Base-by-base conservation (phyloP, 2,113 vertebrate species). In the Drymodes brunneopygia region DNA sequence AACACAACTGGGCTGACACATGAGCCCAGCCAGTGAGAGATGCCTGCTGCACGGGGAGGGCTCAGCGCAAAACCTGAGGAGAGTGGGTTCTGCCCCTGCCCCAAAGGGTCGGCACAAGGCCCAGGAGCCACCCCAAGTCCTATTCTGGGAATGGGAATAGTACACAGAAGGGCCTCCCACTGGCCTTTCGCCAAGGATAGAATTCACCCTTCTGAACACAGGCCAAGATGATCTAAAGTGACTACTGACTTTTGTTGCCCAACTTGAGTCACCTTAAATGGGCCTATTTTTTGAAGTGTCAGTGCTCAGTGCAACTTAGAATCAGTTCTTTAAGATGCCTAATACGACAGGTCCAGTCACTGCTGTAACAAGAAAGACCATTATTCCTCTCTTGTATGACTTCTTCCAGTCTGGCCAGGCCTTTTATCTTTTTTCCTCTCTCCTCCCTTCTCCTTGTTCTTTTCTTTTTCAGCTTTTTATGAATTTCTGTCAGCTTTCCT, bases 181-280 rank as follows among this genome's bases (percentile, higher is more conserved):
- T 95, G 93, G 96, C 93, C 92, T 57, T 33, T 45, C 0, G 69
- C 96, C 96, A 96, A 29, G 92, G 95, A 95, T 86, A 94, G 88
- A 96, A 96, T 96, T 90, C 95, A 92, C 92, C 82, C 95, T 93
- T 69, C 88, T 94, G 95, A 97, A 94, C 60, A 21, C 27, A 35
- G 79, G 95, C 95, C 92, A 96, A 93, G 90, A 96, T 78, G 88
- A 96, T 88, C 93, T 95, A 78, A 93, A 97, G 94, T 95, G 93
- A 97, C 95, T 94, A 97, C 85, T 92, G 94, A 96, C 90, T 97
- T 94, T 64, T 90, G 93, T 94, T 95, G 96, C 86, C 88, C 95
- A 96, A 97, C 94, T 94, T 12, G n/a, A 96, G 94, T 91, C 95
- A 95, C 96, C 96, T 97, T 95, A 97, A 94, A 93, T 94, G 95